These are phyloP conservation scores for Lepidostoma basale DNA, from an alignment of 1,140 invertebrate genomes.

Conservation along the genomic window DNA sequence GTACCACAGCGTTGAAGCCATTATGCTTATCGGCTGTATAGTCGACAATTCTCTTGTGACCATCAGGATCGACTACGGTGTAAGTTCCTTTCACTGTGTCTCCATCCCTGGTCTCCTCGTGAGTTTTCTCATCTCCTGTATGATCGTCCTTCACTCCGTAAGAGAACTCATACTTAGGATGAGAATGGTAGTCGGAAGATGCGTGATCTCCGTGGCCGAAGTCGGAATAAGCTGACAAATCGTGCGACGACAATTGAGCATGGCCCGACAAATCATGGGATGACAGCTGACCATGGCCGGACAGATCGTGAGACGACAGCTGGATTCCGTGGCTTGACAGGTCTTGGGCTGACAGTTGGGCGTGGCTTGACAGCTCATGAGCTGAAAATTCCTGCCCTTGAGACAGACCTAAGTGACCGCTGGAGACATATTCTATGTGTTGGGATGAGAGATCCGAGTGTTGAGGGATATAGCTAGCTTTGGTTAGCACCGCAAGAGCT, in stretches of 20 bases:
- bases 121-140: slow-evolving; percentile 50
- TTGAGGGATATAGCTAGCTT: slow-evolving; percentile 8
- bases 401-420: not conserved
- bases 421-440: too few species aligned
- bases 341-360: not conserved
- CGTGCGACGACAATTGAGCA: slow-evolving; percentile 10
- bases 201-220: slow-evolving; percentile 41
- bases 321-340: too few species aligned
- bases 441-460: not conserved
- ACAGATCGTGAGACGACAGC: not conserved
- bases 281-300: not conserved
- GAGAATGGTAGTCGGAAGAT: slow-evolving; percentile 39
- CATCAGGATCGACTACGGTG: slow-evolving; percentile 58
- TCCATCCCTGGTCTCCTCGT: slow-evolving; percentile 50
- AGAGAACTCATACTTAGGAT: slow-evolving; percentile 47
- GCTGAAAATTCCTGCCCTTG: not conserved
- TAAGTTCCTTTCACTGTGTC: slow-evolving; percentile 52
- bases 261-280: slow-evolving; percentile 11
- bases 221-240: slow-evolving; percentile 19
- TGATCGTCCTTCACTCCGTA: slow-evolving; percentile 49
- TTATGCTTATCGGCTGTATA: slow-evolving; percentile 56
- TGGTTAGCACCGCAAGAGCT: slow-evolving; percentile 8
- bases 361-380: not conserved
- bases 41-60: slow-evolving; percentile 58
- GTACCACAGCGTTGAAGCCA: slow-evolving; percentile 59